Conservation (phyloP, 2,797 vertebrate species). For the Sarcoramphus papa region DNA sequence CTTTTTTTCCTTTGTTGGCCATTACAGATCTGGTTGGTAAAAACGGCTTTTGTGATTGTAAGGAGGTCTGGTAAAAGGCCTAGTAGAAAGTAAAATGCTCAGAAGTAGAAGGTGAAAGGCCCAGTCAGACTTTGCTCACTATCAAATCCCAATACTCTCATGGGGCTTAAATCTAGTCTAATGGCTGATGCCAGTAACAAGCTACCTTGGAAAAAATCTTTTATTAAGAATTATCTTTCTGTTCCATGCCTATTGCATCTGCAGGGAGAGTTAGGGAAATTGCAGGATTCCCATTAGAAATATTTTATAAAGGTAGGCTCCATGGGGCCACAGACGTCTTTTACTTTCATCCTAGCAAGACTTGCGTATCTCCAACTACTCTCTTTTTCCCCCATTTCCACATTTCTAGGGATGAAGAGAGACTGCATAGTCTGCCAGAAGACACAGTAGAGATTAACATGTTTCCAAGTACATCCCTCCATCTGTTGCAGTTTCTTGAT, state of each 20-base stretch:
- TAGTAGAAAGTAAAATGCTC: background rate
- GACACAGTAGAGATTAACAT: background rate
- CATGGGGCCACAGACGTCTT: background rate
- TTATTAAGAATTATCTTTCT: background rate
- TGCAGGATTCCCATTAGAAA: background rate
- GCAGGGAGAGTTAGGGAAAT: background rate
- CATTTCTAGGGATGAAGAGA: background rate
- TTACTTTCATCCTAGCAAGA: background rate
- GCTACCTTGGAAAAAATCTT: background rate
- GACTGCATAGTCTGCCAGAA: background rate
- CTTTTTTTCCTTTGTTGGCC: background rate
- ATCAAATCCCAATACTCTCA: background rate
- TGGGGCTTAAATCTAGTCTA: background rate
- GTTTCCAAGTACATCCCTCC: background rate
- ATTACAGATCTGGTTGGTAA: background rate
- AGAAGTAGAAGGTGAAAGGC: background rate
- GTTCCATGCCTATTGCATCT: background rate
- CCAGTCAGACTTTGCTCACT: background rate
- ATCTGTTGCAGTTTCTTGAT: background rate
- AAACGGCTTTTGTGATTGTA: background rate
- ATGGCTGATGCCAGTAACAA: background rate
- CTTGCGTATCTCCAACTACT: rapidly evolving
- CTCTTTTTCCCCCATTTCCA: background rate
- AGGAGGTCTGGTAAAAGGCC: background rate
- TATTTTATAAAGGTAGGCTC: background rate